Conservation (phyloP, 1,140 invertebrate species). For the Solenopsis invicta region DNA sequence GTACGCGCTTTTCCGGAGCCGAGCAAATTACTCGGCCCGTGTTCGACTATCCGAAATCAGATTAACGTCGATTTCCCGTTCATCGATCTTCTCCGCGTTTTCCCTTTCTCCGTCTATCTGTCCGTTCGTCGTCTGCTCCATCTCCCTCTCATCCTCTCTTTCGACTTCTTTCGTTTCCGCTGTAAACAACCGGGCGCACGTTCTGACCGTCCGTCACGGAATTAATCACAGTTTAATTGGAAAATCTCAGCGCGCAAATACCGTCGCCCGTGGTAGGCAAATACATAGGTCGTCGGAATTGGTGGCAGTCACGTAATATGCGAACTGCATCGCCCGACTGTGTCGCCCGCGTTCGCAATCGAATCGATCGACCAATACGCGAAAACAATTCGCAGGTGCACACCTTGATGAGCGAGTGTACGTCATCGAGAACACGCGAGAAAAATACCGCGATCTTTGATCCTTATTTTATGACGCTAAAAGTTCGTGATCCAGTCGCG, state of each 20-base stretch:
- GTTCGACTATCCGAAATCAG: conserved; percentile 70
- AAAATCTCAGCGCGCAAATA: conserved; percentile 80
- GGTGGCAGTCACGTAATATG: conserved; percentile 44
- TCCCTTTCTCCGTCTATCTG: neutral
- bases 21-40: conserved; percentile 66
- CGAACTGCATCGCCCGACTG: neutral
- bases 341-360: neutral
- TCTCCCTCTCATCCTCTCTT: neutral
- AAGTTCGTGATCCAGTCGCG: neutral
- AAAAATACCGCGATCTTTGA: neutral
- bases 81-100: conserved; percentile 50
- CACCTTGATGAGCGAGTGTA: neutral
- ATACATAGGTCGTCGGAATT: conserved; percentile 27
- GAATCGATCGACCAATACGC: conserved; percentile 26
- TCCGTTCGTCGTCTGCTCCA: neutral
- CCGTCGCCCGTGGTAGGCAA: conserved; percentile 54
- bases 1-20: conserved; percentile 50
- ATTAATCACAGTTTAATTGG: conserved; percentile 81
- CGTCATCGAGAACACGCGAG: no score
- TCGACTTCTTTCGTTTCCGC: conserved; percentile 64
- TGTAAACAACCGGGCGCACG: conserved; percentile 66
- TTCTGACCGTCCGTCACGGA: conserved; percentile 68
- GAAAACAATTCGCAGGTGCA: conserved; percentile 19
- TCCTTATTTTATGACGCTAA: neutral
- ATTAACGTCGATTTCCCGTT: conserved; percentile 71